Percentiles rank a stretch among this genome's conserved stretches.
Evolutionary conservation across 1,140 invertebrate genomes (phyloP).

Genomic region (Drosophila melanogaster): DNA sequence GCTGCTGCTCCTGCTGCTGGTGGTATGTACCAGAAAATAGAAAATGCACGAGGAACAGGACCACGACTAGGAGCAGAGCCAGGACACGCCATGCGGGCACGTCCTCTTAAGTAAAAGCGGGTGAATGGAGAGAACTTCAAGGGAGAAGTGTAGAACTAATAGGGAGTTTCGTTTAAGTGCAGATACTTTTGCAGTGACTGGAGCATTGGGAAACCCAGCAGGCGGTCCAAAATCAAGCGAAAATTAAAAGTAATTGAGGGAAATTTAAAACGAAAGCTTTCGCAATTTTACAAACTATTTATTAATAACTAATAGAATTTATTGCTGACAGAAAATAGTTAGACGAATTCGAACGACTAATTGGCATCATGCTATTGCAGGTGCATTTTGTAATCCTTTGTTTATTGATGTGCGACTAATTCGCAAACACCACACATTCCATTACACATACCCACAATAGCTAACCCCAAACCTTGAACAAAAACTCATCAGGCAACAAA

Average conservation of each 20-base stretch:
- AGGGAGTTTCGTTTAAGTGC: slow-evolving; percentile 4
- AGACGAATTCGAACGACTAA: too few species aligned
- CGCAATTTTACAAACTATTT: background rate
- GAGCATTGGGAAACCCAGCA: slow-evolving; percentile 33
- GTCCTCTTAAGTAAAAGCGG: slow-evolving; percentile 23
- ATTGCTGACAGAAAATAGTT: too few species aligned
- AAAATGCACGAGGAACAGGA: slow-evolving; percentile 9
- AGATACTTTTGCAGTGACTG: slow-evolving; percentile 55
- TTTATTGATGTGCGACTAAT: slow-evolving; percentile 19
- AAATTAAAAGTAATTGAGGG: background rate
- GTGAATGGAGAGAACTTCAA: background rate
- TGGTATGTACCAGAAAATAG: slow-evolving; percentile 43
- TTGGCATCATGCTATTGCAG: background rate
- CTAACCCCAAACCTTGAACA: slow-evolving; percentile 15
- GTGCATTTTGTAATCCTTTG: slow-evolving; percentile 11
- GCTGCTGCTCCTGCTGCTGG: slow-evolving; percentile 8
- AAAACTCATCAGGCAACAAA: slow-evolving; percentile 62
- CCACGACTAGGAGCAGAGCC: slow-evolving; percentile 1
- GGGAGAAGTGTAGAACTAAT: background rate
- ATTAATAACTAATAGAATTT: too few species aligned
- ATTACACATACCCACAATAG: background rate
- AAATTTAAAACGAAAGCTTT: background rate
- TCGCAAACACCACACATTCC: slow-evolving; percentile 1
- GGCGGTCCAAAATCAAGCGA: slow-evolving; percentile 3
- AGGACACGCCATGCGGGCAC: slow-evolving; percentile 43